phyloP scores from a whole-genome alignment of 1,140 invertebrate genomes.

The Olivierus martensii region DNA sequence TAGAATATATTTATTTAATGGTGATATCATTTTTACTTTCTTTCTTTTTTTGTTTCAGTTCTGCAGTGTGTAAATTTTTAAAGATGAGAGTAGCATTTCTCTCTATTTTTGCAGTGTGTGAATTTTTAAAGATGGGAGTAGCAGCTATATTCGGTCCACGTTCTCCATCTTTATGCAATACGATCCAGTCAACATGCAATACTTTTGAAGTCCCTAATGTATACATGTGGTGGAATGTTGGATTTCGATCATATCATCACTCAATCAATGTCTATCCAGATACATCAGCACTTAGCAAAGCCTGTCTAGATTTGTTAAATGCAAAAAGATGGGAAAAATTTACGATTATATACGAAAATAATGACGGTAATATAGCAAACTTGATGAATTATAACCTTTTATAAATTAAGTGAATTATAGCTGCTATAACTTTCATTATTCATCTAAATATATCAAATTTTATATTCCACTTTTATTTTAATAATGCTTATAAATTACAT shows the following conservation, averaged over 20 bases:
- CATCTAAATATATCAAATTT: no score
- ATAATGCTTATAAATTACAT: no score
- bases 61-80: constrained; percentile 71
- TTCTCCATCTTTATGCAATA: constrained; percentile 70
- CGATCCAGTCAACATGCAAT: constrained; percentile 90
- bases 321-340: constrained; percentile 86
- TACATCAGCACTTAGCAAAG: constrained; percentile 77
- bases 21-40: no score
- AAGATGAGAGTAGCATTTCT: constrained; percentile 56
- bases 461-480: no score
- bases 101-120: constrained; percentile 54
- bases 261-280: constrained; percentile 89
- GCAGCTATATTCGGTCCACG: constrained; percentile 89
- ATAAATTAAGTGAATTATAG: no score
- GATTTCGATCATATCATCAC: constrained; percentile 66
- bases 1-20: no score
- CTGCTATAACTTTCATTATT: no score
- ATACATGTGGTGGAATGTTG: constrained; percentile 83
- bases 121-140: constrained; percentile 67
- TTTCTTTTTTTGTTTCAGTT: no score
- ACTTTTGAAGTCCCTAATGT: constrained; percentile 91
- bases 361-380: constrained; percentile 46
- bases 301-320: constrained; percentile 75
- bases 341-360: constrained; percentile 89
- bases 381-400: no score